Evolutionary conservation across 2,888 invertebrate genomes (phyloP), one percentile per base, ranked within the genome.

Genomic region (Tiliacea citrago): DNA sequence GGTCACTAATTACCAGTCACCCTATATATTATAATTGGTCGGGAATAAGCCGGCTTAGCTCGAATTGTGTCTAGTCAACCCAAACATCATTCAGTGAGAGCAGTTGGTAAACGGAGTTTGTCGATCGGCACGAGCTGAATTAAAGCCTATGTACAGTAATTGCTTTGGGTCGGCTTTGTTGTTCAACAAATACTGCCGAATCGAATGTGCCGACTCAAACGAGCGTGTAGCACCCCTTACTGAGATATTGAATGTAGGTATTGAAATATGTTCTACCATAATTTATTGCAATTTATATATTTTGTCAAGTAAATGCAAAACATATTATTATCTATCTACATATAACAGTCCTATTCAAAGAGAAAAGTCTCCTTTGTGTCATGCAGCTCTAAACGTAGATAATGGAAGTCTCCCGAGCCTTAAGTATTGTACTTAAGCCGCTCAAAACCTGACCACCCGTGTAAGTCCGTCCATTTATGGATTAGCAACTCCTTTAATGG

Each of bases 371-470:
- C 49, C 24, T 79, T 79, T 71, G 51, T 69, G 21, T 53, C 39
- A 53, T 18, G 42, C 29, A 42, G 12, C 60, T 49, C 2, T 71
- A 49, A 16, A 8, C 29, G 2, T 55, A 71, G 18, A 76, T 76
- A 79, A 79, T 79, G 61, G 78, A 69, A 42, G 51, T 13, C 7
- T 21, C 12, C n/a, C 7, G 13, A 63, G 47, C 51, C 49, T 58
- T n/a, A 47, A 29, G n/a, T 78, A 70, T 49, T 45, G 24, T 63
- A 35, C 62, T 70, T 47, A 72, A 71, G 73, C 63, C 35, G n/a
- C 51, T 53, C 58, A 29, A 47, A 79, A 79, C 29, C 65, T 73
- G 63, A 60, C 73, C 80, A 73, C 13, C 51, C 80, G n/a, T 65
- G n/a, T 42, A 62, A 68, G 68, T 53, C 60, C 57, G 24, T 53